Evolutionary conservation across 2,888 invertebrate species (phyloP), one percentile per base, ranked within the genome.

Genomic region (Melinaea menophilus): DNA sequence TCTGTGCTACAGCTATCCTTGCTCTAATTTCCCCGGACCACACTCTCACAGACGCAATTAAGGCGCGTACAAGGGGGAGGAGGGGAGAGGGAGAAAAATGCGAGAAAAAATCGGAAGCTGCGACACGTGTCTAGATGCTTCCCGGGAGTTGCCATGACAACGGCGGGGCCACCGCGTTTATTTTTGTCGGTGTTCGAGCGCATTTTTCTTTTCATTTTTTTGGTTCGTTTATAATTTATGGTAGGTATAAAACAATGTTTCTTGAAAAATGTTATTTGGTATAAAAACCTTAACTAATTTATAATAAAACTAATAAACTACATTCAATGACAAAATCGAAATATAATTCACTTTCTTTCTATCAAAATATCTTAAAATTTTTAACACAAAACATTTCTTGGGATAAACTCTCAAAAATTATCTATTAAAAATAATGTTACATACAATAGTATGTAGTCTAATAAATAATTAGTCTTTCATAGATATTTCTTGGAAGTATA

Each of bases 21-120:
- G 88, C 79, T 87, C 89, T 90, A 88, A 90, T 89, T 90, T 90
- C 87, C 88, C 85, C 85, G 88, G 86, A 88, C 90, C 90, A 90
- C 90, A 88, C 90, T 88, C 90, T 86, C 90, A 90, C 90, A 90
- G 90, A 86, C 90, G 89, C 90, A 90, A 90, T 90, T 90, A 90
- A 90, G 90, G 86, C 88, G 86, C 86, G 88, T 88, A 88, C 88
- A 81, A 79, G 78, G 79, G 80, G 79, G 82, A 81, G 80, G 67
- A 71, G 65, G 61, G 69, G 69, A 41, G 62, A 70, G 75, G 73
- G 69, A 73, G 73, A 65, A 64, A 63, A 67, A 66, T 59, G 76
- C 74, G 69, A 73, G 73, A 84, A 86, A 89, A 89, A 88, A 88
- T 83, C 84, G 84, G 88, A 73, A 75, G 87, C 87, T 79, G 84